Evolutionary conservation across 2,888 invertebrate species (phyloP).

Genomic region (Deilephila porcellus): DNA sequence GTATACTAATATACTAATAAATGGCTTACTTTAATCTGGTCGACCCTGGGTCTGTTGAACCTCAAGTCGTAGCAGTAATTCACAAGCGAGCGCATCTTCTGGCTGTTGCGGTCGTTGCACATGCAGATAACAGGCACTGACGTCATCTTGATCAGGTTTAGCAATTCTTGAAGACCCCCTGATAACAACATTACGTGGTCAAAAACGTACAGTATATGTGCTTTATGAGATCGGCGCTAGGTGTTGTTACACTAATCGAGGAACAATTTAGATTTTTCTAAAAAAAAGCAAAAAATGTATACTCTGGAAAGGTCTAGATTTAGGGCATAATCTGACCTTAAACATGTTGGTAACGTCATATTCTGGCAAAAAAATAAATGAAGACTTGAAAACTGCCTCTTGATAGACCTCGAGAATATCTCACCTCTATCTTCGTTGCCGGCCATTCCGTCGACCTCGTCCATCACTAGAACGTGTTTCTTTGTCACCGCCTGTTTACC

Average conservation of each 20-base stretch:
- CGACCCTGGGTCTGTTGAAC: constrained; percentile 93
- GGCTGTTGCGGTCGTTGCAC: constrained; percentile 98
- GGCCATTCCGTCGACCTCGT: constrained; percentile 99
- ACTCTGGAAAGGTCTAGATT: no score
- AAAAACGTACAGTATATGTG: no score
- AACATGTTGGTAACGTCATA: no score
- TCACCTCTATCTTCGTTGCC: constrained; percentile 97
- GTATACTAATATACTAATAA: background rate
- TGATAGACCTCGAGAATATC: constrained; percentile 2
- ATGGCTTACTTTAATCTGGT: constrained; percentile 92
- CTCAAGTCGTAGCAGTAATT: constrained; percentile 97
- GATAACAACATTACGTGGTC: background rate
- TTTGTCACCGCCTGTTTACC: constrained; percentile 84
- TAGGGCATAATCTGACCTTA: no score
- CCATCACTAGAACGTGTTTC: constrained; percentile 98
- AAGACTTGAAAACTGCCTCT: no score
- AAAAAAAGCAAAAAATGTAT: no score
- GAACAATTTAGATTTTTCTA: no score
- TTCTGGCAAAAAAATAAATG: no score
- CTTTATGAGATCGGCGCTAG: no score
- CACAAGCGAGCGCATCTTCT: constrained; percentile 95
- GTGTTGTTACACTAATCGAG: no score
- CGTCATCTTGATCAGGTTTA: constrained; percentile 94
- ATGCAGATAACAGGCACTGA: constrained; percentile 97
- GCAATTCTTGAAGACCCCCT: constrained; percentile 97